These are phyloP conservation scores for Anarsia innoxiella DNA, from an alignment of 2,888 invertebrate genomes.

Conservation along the genomic window DNA sequence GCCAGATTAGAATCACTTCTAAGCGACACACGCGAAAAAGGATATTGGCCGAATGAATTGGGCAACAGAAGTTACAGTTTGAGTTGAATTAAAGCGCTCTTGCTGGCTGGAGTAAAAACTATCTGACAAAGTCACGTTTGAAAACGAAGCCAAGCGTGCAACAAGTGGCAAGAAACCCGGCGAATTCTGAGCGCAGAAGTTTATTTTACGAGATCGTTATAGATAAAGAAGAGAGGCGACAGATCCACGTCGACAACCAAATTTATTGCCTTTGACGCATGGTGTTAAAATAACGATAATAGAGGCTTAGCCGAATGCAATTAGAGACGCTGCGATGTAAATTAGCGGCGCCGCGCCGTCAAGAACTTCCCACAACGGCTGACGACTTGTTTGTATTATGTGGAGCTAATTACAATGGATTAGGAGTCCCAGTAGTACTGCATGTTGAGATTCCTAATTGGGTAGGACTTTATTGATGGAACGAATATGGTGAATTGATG, in stretches of 20 bases:
- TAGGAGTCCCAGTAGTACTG: too few species aligned
- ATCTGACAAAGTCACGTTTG: constrained; percentile 58
- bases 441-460: too few species aligned
- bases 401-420: constrained; percentile 35
- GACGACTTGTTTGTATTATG: constrained; percentile 32
- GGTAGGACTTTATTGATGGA: too few species aligned
- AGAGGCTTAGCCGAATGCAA: constrained; percentile 25
- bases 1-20: constrained; percentile 30
- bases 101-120: constrained; percentile 40
- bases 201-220: constrained; percentile 26
- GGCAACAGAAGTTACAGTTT: constrained; percentile 47
- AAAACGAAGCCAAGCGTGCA: constrained; percentile 54
- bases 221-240: constrained; percentile 22
- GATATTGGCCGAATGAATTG: constrained; percentile 42
- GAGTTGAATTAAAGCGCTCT: constrained; percentile 46
- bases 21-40: constrained; percentile 38
- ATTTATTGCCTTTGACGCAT: constrained; percentile 29
- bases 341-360: constrained; percentile 32
- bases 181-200: constrained; percentile 24
- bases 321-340: constrained; percentile 36
- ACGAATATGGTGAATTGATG: too few species aligned
- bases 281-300: constrained; percentile 25
- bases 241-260: constrained; percentile 22
- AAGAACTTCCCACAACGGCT: constrained; percentile 21
- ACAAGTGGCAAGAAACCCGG: constrained; percentile 51